Conservation (phyloP, 2,888 invertebrate species). For the Drosophila histrio region DNA sequence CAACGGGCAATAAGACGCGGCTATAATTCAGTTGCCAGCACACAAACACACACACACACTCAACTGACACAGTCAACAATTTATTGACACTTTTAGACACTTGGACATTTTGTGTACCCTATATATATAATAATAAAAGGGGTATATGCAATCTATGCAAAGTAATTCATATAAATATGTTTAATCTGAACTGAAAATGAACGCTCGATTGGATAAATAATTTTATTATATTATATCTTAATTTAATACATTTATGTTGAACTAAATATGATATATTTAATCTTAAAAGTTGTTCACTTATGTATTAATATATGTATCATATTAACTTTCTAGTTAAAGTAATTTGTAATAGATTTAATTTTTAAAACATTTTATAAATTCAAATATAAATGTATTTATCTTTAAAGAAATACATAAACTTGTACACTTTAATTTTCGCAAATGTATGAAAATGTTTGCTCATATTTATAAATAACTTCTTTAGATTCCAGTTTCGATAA, state of each 20-base stretch:
- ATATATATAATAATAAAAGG: neutral
- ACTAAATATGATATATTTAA: no score
- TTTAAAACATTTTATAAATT: no score
- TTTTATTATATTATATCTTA: neutral
- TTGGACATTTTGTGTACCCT: constrained; percentile 55
- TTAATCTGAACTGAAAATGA: neutral
- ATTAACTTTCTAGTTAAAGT: no score
- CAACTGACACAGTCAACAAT: constrained; percentile 58
- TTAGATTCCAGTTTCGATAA: neutral
- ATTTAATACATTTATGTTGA: no score
- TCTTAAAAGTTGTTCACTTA: no score
- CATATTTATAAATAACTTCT: neutral
- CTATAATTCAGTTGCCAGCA: constrained; percentile 56
- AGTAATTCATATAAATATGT: neutral
- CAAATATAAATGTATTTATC: no score
- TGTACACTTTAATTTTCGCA: no score
- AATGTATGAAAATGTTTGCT: neutral
- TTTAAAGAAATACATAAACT: no score
- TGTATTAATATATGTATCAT: no score
- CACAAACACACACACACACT: constrained; percentile 30
- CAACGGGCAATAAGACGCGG: constrained; percentile 38
- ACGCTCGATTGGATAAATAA: neutral
- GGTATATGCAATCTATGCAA: constrained; percentile 1
- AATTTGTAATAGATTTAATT: no score
- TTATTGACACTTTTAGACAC: constrained; percentile 60